These are phyloP conservation scores for Episyrphus balteatus DNA, from an alignment of 1,140 invertebrate genomes.

Conservation along the genomic window DNA sequence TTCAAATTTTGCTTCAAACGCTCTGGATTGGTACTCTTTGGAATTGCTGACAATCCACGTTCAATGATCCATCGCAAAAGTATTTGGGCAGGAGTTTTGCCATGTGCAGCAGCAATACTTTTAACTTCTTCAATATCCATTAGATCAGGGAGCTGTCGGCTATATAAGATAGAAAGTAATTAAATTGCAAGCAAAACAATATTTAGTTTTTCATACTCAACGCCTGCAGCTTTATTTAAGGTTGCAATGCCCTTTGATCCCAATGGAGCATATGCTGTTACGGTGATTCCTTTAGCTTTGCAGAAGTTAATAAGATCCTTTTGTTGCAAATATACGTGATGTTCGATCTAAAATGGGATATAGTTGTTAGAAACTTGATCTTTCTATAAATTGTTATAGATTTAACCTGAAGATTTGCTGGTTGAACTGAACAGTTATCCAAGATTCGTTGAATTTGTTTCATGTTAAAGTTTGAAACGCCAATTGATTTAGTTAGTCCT, in stretches of 20 bases:
- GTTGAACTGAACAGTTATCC: constrained; percentile 51
- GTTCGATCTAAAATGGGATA: constrained; percentile 53
- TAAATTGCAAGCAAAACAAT: background rate
- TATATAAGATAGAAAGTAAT: background rate
- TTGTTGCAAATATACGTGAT: constrained; percentile 77
- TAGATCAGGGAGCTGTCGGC: constrained; percentile 48
- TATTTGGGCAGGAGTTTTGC: constrained; percentile 66
- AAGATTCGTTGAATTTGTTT: constrained; percentile 54
- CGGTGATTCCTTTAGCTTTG: constrained; percentile 51
- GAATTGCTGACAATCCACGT: constrained; percentile 62
- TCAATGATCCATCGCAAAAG: constrained; percentile 65
- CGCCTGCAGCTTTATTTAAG: constrained; percentile 36
- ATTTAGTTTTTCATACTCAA: constrained; percentile 19
- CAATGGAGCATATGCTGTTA: constrained; percentile 76
- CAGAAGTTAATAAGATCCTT: constrained; percentile 62
- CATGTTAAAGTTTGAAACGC: constrained; percentile 71
- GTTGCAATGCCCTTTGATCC: constrained; percentile 54
- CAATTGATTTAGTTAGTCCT: constrained; percentile 56
- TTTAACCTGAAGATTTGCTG: constrained; percentile 56
- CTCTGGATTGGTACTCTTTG: constrained; percentile 65
- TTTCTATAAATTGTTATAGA: background rate
- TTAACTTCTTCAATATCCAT: constrained; percentile 55
- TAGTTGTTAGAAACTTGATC: background rate
- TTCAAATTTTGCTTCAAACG: constrained; percentile 55
- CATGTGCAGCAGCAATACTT: constrained; percentile 54